Percentiles rank a stretch among this genome's conserved stretches.
phyloP scores from a whole-genome alignment of 2,797 vertebrate species.

The Macropus fuliginosus region DNA sequence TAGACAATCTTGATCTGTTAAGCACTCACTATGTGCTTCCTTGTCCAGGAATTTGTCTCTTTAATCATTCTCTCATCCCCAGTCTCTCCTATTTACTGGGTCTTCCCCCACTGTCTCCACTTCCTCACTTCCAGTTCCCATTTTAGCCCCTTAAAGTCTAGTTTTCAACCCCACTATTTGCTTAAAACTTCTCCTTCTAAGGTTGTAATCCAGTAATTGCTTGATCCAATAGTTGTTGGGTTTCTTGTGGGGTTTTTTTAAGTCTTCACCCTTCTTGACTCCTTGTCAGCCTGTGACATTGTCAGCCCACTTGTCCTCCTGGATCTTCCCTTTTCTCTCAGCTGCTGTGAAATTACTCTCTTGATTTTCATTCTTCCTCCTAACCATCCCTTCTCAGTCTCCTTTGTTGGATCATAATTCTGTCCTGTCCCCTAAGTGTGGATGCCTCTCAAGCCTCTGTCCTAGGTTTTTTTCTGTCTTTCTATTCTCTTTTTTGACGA shows the following conservation, averaged over 20 bases:
- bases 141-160: neutral
- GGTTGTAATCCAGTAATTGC: neutral
- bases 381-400: neutral
- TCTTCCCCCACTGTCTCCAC: neutral
- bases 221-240: neutral
- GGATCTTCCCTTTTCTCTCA: neutral
- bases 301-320: neutral
- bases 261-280: neutral
- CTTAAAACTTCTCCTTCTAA: neutral
- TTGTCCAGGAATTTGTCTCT: neutral
- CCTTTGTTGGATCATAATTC: neutral
- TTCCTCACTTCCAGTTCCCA: neutral
- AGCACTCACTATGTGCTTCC: neutral
- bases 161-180: neutral
- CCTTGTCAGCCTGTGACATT: neutral
- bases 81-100: neutral
- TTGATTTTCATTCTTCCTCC: neutral
- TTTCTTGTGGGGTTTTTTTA: neutral
- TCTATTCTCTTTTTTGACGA: neutral
- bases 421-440: too few relatives aligned
- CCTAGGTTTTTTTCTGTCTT: too few relatives aligned
- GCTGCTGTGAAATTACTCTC: neutral
- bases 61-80: neutral
- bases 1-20: neutral
- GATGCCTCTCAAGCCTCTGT: too few relatives aligned